Conservation (phyloP, 1,140 invertebrate species). For the Drosophila novamexicana region DNA sequence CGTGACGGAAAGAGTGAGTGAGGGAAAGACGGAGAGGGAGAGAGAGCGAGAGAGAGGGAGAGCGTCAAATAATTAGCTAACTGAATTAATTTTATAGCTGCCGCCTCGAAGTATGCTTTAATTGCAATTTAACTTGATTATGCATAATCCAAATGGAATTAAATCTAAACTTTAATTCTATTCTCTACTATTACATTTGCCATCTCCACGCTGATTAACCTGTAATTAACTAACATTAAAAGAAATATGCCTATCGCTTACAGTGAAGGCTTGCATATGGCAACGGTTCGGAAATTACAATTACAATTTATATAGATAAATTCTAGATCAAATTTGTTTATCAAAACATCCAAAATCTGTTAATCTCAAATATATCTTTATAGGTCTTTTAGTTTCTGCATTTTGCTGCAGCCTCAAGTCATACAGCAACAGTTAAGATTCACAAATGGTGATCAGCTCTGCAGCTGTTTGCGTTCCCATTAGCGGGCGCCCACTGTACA, state of each 20-base stretch:
- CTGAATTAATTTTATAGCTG: slow-evolving; percentile 18
- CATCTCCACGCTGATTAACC: background rate
- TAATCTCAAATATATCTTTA: no score
- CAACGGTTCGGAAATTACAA: no score
- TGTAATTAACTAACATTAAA: background rate
- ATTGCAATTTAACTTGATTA: slow-evolving; percentile 2
- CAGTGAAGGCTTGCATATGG: no score
- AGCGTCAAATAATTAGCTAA: slow-evolving; percentile 8
- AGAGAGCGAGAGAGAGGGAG: background rate
- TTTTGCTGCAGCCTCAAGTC: no score
- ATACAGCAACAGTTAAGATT: no score
- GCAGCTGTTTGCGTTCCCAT: background rate
- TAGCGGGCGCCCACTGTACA: background rate
- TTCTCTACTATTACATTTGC: no score
- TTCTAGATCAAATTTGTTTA: no score
- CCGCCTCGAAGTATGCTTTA: slow-evolving; percentile 24
- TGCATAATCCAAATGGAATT: background rate
- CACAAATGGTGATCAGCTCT: no score
- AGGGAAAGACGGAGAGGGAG: slow-evolving; percentile 1
- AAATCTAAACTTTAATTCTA: background rate
- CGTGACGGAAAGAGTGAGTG: background rate
- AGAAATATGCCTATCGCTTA: no score
- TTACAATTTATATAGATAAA: no score
- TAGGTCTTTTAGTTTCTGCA: no score
- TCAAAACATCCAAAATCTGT: no score